phyloP scores from a whole-genome alignment of 2,113 vertebrate genomes.

The Harpagus bidentatus region DNA sequence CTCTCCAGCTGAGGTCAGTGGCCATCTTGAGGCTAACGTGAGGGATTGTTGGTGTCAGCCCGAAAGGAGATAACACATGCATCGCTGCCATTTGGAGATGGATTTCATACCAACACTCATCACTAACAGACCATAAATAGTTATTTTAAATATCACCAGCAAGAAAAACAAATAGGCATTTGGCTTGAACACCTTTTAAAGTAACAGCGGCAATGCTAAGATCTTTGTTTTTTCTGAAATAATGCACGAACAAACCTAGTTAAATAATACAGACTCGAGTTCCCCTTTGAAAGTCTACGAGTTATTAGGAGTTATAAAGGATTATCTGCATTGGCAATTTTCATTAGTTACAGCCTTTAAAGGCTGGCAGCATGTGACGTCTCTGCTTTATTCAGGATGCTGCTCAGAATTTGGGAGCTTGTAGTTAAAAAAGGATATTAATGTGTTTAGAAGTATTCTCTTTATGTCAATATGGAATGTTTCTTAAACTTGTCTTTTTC shows the following conservation, averaged over 20 bases:
- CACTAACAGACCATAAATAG: neutral
- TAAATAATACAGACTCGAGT: neutral
- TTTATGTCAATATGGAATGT: neutral
- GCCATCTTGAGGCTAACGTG: neutral
- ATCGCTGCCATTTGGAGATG: neutral
- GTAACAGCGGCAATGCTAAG: neutral
- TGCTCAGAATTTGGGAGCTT: neutral
- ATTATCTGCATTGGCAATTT: neutral
- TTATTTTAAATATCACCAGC: neutral
- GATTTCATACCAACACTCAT: neutral
- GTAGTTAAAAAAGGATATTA: neutral
- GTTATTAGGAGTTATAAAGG: neutral
- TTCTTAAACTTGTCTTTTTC: neutral
- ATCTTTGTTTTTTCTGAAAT: neutral
- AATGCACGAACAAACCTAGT: neutral
- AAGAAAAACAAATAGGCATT: neutral
- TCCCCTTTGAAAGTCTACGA: neutral
- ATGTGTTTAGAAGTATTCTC: neutral
- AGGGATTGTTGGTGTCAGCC: neutral
- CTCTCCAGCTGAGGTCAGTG: neutral
- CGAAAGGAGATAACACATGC: neutral
- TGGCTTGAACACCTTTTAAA: neutral
- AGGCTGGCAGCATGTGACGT: neutral
- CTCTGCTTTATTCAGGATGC: neutral
- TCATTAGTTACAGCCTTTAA: neutral